Percentiles rank a stretch among this genome's conserved stretches.
Evolutionary conservation across 1,140 invertebrate species (phyloP).

Genomic region (Sogatella furcifera): DNA sequence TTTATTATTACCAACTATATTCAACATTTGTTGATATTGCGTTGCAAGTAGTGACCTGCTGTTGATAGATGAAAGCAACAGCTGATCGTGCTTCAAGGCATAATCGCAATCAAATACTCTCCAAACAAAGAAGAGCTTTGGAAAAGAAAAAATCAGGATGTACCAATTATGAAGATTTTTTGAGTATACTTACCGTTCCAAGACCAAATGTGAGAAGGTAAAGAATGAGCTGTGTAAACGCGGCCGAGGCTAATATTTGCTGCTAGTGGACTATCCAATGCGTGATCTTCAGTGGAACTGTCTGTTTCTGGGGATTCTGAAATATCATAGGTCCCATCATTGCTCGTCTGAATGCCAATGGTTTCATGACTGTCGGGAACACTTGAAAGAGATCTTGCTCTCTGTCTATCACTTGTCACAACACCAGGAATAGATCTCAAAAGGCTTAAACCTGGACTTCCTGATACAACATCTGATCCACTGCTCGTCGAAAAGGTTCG

Average conservation of each 20-base stretch:
- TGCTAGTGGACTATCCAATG: slow-evolving; percentile 30
- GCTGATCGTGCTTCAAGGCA: not conserved
- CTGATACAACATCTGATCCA: slow-evolving; percentile 43
- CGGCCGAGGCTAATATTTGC: slow-evolving; percentile 44
- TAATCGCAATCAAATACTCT: not conserved
- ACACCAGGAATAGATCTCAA: slow-evolving; percentile 59
- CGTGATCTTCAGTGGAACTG: slow-evolving; percentile 40
- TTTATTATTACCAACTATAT: no score
- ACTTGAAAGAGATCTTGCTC: slow-evolving; percentile 69
- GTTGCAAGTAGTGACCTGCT: no score
- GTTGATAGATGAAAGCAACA: not conserved
- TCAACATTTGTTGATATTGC: no score
- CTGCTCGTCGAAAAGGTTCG: slow-evolving; percentile 67
- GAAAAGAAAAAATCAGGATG: not conserved
- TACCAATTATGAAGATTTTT: no score
- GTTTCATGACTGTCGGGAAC: slow-evolving; percentile 50
- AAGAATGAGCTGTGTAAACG: slow-evolving; percentile 75
- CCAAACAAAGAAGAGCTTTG: not conserved
- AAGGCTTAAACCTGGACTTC: slow-evolving; percentile 54
- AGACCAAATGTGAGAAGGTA: slow-evolving; percentile 84
- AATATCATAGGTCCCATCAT: slow-evolving; percentile 40
- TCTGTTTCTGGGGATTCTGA: slow-evolving; percentile 48
- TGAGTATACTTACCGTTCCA: slow-evolving; percentile 60
- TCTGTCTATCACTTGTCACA: slow-evolving; percentile 57
- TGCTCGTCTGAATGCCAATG: slow-evolving; percentile 20